Evolutionary conservation across 2,797 vertebrate genomes (phyloP).

Genomic region (Etheostoma perlongum): DNA sequence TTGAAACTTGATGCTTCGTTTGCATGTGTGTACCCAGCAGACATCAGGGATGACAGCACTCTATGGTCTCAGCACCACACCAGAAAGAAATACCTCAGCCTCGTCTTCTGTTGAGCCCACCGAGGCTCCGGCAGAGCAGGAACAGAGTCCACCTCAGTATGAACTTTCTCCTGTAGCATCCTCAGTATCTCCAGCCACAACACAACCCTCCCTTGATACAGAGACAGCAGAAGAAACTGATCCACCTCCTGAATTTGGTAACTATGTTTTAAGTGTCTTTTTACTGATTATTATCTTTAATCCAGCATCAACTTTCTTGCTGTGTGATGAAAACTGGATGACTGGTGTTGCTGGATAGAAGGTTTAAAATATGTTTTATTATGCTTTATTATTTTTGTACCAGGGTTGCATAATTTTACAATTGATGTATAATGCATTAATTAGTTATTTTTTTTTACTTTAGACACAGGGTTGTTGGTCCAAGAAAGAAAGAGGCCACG

Average conservation of each 20-base stretch:
- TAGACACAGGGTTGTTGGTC: slow-evolving; percentile 68
- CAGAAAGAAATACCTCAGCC: slow-evolving; percentile 61
- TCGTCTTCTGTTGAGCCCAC: slow-evolving; percentile 46
- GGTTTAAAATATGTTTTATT: background rate
- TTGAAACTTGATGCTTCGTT: background rate
- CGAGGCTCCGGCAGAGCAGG: slow-evolving; percentile 41
- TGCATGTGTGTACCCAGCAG: slow-evolving; percentile 44
- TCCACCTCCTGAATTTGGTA: slow-evolving; percentile 76
- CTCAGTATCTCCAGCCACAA: slow-evolving; percentile 45
- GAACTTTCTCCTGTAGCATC: slow-evolving; percentile 47
- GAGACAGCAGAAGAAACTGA: slow-evolving; percentile 63
- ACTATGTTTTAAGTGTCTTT: background rate
- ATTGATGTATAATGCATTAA: background rate
- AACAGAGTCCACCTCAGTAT: slow-evolving; percentile 62
- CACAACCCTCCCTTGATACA: slow-evolving; percentile 45
- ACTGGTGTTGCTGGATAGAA: background rate
- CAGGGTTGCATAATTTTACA: background rate
- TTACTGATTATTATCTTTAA: background rate
- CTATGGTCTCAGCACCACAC: slow-evolving; percentile 52
- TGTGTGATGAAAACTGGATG: background rate
- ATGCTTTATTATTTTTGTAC: background rate
- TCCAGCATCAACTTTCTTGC: background rate
- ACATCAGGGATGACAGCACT: slow-evolving; percentile 48
- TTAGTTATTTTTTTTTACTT: background rate
- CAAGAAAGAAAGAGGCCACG: slow-evolving; percentile 92